Evolutionary conservation across 2,888 invertebrate genomes (phyloP).

Genomic region (Theristus sp.): DNA sequence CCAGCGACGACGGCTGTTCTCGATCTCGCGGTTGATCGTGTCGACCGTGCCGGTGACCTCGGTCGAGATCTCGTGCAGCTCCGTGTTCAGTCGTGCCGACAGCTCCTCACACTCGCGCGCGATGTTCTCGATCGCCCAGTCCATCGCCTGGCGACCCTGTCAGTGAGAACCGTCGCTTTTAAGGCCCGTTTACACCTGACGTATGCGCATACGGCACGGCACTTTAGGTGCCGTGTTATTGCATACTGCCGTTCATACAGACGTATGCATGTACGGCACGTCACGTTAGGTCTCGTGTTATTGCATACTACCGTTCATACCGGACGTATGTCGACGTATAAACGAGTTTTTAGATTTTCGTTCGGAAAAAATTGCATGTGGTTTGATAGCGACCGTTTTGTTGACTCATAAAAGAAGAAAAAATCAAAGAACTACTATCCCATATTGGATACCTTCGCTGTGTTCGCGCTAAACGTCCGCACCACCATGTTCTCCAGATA

Average conservation of each 20-base stretch:
- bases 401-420: too few species aligned
- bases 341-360: neutral
- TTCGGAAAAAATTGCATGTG: too few species aligned
- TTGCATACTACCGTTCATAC: neutral
- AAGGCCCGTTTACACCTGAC: too few species aligned
- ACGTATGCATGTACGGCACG: too few species aligned
- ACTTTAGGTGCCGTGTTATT: too few species aligned
- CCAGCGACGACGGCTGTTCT: neutral
- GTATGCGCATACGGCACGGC: too few species aligned
- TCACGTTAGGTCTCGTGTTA: too few species aligned
- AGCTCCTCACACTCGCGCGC: conserved; percentile 72
- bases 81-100: conserved; percentile 35
- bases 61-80: neutral
- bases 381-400: too few species aligned
- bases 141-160: conserved; percentile 77
- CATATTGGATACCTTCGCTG: conserved; percentile 76
- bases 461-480: conserved; percentile 71
- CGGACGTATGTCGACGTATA: neutral
- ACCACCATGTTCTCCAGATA: conserved; percentile 83
- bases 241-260: too few species aligned
- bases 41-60: neutral
- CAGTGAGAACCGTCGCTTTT: too few species aligned
- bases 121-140: conserved; percentile 89
- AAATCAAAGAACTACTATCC: too few species aligned
- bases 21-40: neutral